Percentiles rank a stretch among this genome's conserved stretches.
Conservation (phyloP, 2,888 invertebrate species). For the Heteromurus nitidus region DNA sequence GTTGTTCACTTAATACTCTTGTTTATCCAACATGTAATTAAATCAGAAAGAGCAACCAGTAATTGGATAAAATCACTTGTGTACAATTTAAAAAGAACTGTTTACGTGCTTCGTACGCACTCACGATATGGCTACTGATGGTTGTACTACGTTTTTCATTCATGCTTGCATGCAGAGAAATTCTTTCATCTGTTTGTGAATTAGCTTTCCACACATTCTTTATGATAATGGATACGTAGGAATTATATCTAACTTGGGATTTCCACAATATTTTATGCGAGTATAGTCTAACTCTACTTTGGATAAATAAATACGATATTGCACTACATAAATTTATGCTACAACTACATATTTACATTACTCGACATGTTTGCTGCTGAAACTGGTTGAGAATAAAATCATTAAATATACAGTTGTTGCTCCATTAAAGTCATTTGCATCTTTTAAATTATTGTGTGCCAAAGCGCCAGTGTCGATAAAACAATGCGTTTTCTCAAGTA, state of each 20-base stretch:
- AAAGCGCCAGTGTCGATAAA: no score
- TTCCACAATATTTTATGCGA: conserved; percentile 12
- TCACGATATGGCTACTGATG: no score
- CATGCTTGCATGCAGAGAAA: conserved; percentile 5
- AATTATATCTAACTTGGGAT: conserved; percentile 3
- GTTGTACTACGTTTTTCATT: background rate
- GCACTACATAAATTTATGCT: no score
- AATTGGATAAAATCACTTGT: conserved; percentile 10
- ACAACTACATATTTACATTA: no score
- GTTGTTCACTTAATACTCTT: background rate
- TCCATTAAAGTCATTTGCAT: background rate
- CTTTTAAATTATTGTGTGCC: no score
- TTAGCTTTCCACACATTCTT: conserved; percentile 21
- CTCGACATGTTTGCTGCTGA: no score
- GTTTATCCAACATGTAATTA: conserved; percentile 5
- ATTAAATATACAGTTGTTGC: no score
- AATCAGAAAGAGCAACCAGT: conserved; percentile 6
- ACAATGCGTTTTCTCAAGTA: conserved; percentile 50
- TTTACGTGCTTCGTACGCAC: background rate
- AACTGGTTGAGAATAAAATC: no score
- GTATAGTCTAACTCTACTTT: background rate
- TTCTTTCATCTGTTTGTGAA: conserved; percentile 10
- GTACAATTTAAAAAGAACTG: background rate
- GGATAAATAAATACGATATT: no score
- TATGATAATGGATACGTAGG: background rate